Conservation (phyloP, 2,888 invertebrate species). For the Epicampocera succincta region DNA sequence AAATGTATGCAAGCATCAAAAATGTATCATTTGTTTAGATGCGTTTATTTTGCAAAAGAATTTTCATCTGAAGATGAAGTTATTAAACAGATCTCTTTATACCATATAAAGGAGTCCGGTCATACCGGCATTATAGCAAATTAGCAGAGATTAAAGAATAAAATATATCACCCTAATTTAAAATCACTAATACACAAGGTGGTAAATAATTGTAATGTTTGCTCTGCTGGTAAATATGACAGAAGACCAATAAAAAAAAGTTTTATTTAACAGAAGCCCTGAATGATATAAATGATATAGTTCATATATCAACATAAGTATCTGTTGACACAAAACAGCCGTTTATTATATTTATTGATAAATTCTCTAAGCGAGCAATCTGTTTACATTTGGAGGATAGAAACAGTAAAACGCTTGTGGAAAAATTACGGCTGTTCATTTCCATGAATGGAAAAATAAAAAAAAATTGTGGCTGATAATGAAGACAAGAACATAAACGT, state of each 20-base stretch:
- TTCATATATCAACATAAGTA: conserved; percentile 36
- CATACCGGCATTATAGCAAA: conserved; percentile 66
- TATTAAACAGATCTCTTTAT: conserved; percentile 61
- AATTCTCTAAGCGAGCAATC: conserved; percentile 67
- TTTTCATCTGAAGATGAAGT: conserved; percentile 43
- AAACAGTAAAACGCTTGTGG: conserved; percentile 41
- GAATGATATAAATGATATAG: conserved; percentile 26
- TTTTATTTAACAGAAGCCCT: conserved; percentile 24
- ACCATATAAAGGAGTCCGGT: conserved; percentile 55
- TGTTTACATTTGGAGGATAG: conserved; percentile 59
- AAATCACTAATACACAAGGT: conserved; percentile 51
- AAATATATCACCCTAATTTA: conserved; percentile 59
- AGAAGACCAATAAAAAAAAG: conserved; percentile 13
- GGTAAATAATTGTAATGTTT: conserved; percentile 21
- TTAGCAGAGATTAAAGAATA: conserved; percentile 58
- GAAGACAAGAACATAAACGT: conserved; percentile 39
- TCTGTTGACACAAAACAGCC: conserved; percentile 59
- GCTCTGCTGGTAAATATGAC: conserved; percentile 30
- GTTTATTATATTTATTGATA: conserved; percentile 63
- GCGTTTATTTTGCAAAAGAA: conserved; percentile 51
- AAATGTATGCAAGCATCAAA: conserved; percentile 54
- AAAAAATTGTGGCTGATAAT: no score
- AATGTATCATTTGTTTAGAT: conserved; percentile 59
- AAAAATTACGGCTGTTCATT: conserved; percentile 33
- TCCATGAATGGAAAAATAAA: no score